Base-by-base conservation (phyloP, 2,888 invertebrate genomes). In the Lathronympha strigana region DNA sequence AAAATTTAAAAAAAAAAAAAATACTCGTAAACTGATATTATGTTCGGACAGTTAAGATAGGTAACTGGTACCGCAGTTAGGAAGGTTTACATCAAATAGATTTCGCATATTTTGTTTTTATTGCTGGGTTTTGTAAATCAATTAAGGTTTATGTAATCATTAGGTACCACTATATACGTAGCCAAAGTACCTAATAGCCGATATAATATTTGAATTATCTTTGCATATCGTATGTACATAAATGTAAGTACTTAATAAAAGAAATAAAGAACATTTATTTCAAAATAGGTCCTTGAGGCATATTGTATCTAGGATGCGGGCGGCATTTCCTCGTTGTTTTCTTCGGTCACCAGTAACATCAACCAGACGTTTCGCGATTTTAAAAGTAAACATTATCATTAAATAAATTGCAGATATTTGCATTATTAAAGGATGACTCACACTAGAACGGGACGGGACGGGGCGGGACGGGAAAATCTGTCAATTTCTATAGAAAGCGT, bases 1-100 rank as follows among this genome's bases (percentile, higher is more conserved):
- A n/a, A n/a, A n/a, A n/a, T n/a, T n/a, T n/a, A n/a, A n/a, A n/a
- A n/a, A n/a, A n/a, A n/a, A n/a, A n/a, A n/a, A n/a, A n/a, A 62
- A 61, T 63, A 63, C 45, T 47, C 55, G 58, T 61, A 61, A 63
- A 60, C 63, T 55, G 67, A 67, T 61, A 66, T 67, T 63, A 70
- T 61, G 66, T 57, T 60, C 25, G 25, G 15, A 53, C 43, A 60
- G 50, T 60, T 64, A 45, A 25, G 15, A 25, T 15, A 49, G 23
- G 8, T 49, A 49, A 47, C 49, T 49, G 15, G 36, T 47, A 47
- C 23, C 21, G n/a, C 21, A 36, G 45, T 58, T 23, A 21, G 11
- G n/a, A 31, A 23, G 17, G 6, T 21, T 17, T 8, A 21, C 5
- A 21, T 57, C 13, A 31, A 4, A 31, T 2, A n/a, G 8, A 53